phyloP scores from a whole-genome alignment of 2,113 vertebrate species.

The Phrynosoma platyrhinos region DNA sequence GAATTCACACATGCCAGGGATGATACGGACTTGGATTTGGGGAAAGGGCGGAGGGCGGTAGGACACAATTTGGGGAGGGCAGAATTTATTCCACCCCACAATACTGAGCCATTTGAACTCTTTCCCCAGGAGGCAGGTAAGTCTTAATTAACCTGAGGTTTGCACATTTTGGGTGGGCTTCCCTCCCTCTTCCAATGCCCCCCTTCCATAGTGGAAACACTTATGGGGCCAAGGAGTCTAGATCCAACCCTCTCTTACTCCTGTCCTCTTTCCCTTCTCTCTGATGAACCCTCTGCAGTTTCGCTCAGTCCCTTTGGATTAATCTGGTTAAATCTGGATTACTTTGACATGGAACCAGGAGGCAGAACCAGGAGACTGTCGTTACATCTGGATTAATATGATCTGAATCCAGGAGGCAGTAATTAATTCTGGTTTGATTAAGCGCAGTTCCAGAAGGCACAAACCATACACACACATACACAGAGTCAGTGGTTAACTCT shows the following conservation, averaged over 20 bases:
- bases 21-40: not conserved
- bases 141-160: not conserved
- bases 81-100: no score
- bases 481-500: not conserved
- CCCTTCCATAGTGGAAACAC: not conserved
- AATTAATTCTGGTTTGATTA: not conserved
- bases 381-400: not conserved
- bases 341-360: not conserved
- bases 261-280: no score
- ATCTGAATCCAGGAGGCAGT: not conserved
- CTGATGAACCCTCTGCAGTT: no score
- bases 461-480: no score
- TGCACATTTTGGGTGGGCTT: not conserved
- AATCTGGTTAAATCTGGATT: not conserved
- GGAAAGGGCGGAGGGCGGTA: no score
- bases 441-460: not conserved
- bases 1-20: not conserved
- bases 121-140: not conserved
- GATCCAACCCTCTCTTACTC: not conserved
- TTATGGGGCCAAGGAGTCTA: not conserved
- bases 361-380: no score
- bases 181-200: no score
- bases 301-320: no score
- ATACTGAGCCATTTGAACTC: slow-evolving; percentile 19
- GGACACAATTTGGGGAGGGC: not conserved